A percentile compares a stretch with the other conserved stretches of the same genome.
These are phyloP conservation scores for Sarcophilus harrisii DNA, from an alignment of 2,797 vertebrate genomes.

Conservation along the genomic window DNA sequence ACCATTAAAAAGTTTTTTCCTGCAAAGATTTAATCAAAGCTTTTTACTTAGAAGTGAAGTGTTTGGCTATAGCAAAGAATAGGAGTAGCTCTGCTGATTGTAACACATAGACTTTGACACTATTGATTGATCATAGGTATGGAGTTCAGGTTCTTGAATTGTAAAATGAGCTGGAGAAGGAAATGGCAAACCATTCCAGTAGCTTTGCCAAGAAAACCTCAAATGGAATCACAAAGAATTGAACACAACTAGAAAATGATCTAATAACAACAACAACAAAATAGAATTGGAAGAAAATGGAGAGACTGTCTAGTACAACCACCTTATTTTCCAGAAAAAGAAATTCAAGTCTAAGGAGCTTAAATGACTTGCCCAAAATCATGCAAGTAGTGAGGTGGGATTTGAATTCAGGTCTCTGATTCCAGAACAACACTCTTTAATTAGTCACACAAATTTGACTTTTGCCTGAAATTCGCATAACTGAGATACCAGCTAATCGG, in stretches of 20 bases:
- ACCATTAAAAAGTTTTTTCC: background rate
- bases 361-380: background rate
- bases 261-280: background rate
- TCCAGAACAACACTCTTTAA: background rate
- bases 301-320: background rate
- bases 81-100: background rate
- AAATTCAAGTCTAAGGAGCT: background rate
- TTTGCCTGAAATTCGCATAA: background rate
- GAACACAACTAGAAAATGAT: background rate
- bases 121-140: background rate
- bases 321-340: background rate
- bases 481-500: background rate
- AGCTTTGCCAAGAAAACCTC: background rate
- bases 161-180: background rate
- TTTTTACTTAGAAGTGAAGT: background rate
- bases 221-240: background rate
- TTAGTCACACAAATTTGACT: background rate
- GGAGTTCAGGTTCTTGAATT: background rate
- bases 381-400: background rate
- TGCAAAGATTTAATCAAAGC: background rate
- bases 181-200: background rate
- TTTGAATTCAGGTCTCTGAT: background rate
- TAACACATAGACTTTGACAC: background rate
- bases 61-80: background rate
- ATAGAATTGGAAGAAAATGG: background rate